Evolutionary conservation across 2,797 vertebrate species (phyloP).

Genomic region (Sylvia borin): DNA sequence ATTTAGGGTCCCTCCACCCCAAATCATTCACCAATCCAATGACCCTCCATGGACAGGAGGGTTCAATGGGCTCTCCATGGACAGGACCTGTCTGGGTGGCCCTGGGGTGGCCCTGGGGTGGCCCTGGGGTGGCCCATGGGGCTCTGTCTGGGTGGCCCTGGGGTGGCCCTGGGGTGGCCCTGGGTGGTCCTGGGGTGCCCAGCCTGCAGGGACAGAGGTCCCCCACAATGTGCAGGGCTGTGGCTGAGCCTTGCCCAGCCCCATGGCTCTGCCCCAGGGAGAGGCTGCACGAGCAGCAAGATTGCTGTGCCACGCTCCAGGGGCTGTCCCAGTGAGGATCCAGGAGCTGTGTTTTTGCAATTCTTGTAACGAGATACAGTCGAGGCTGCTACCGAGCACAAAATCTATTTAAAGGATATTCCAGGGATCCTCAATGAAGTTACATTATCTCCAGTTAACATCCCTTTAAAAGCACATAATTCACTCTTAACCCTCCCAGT

Average conservation of each 20-base stretch:
- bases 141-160: background rate
- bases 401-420: background rate
- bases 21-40: background rate
- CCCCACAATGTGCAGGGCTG: fast-evolving
- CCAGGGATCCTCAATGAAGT: background rate
- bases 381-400: background rate
- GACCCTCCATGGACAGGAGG: background rate
- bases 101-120: background rate
- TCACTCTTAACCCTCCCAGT: background rate
- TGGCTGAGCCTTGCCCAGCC: background rate
- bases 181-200: no score
- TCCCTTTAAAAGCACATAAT: conserved; percentile 7
- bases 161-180: no score
- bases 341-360: background rate
- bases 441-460: background rate
- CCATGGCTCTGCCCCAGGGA: background rate
- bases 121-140: no score
- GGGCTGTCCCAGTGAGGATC: background rate
- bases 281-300: background rate
- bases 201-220: fast-evolving
- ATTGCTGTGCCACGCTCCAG: background rate
- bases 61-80: background rate
- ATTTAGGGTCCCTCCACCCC: background rate
- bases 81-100: background rate
- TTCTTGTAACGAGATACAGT: background rate